Evolutionary conservation across 2,797 vertebrate species (phyloP), one percentile per base, ranked within the genome.

Genomic region (Ambastaia sidthimunki): DNA sequence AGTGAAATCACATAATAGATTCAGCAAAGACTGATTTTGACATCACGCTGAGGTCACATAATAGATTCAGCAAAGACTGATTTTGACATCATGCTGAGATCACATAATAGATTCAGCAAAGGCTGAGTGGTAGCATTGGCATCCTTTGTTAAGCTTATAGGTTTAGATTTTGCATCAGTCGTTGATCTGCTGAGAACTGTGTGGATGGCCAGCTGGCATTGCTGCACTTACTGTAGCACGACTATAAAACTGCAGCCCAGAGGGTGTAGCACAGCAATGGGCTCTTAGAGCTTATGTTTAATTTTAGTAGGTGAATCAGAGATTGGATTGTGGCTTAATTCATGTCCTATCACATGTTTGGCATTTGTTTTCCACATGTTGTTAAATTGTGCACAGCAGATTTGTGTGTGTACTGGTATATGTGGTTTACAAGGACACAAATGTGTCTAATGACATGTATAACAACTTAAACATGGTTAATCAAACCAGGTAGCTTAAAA

Each of bases 291-390:
- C 68, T 63, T 71, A 52, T 63, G 68, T 71, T 15, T 78, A 71
- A 71, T 78, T 78, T 78, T 31, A 50, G 68, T 25, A 63, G 50
- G 76, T 78, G 57, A 23, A 54, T 71, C 76, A 52, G 52, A 71
- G 68, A 78, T 78, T 78, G 68, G 76, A 71, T 65, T 48, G 69
- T 66, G 78, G 44, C 60, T 63, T 78, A 63, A 71, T 54, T 78
- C 41, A 18, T 70, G 41, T 60, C 54, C 52, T 25, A 54, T 65
- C 78, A 57, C 78, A 73, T 65, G 77, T 37, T 65, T 72, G 69
- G 18, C 69, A 31, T 80, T 72, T 65, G 57, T 44, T 57, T 62
- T 70, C 69, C 59, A 79, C 69, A 79, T 79, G 60, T 60, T 18
- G 12, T 2, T 67, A 50, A 41, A 73, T 55, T 73, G 60, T 67